Evolutionary conservation across 2,888 invertebrate genomes (phyloP).

Genomic region (Melolontha melolontha): DNA sequence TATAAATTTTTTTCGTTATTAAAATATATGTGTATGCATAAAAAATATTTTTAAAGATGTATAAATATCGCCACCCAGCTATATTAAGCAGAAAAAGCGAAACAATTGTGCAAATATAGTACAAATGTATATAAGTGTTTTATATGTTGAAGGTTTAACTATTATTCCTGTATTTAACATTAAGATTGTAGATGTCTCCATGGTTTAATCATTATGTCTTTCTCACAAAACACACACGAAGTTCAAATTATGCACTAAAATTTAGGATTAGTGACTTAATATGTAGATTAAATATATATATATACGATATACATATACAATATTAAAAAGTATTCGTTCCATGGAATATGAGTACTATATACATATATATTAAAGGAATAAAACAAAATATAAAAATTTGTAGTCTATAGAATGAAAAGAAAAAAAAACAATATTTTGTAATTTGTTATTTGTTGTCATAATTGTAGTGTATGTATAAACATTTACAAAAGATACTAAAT

Average conservation of each 20-base stretch:
- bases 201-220: constrained; percentile 43
- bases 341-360: constrained; percentile 8
- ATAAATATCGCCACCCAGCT: constrained; percentile 2
- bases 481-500: too few relatives aligned
- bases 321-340: constrained; percentile 8
- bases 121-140: constrained; percentile 47
- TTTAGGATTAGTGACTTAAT: constrained; percentile 32
- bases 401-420: constrained; percentile 14
- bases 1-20: constrained; percentile 12
- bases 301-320: constrained; percentile 28
- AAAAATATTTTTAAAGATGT: constrained; percentile 9
- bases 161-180: constrained; percentile 32
- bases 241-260: constrained; percentile 46
- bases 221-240: constrained; percentile 36
- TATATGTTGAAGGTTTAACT: constrained; percentile 40
- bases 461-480: constrained; percentile 1
- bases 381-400: constrained; percentile 20
- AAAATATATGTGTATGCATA: not conserved
- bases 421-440: constrained; percentile 30
- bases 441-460: constrained; percentile 20
- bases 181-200: constrained; percentile 42
- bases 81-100: constrained; percentile 1
- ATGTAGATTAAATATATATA: constrained; percentile 31
- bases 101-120: constrained; percentile 42
- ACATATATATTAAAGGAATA: constrained; percentile 13